Conservation (phyloP, 2,888 invertebrate genomes). For the Nebria salina region DNA sequence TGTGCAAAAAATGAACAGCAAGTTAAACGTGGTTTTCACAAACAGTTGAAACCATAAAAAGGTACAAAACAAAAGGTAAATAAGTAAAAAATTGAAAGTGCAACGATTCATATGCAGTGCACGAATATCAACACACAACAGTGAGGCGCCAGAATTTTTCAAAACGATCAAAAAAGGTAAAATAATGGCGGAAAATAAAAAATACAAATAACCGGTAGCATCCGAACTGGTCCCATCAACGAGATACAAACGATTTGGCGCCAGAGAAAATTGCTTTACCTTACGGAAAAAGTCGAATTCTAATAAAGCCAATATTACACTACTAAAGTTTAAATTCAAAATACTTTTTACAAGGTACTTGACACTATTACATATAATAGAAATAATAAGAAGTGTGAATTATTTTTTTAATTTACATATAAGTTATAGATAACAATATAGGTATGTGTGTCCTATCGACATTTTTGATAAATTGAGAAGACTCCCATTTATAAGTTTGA, state of each 20-base stretch:
- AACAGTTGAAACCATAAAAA: not conserved
- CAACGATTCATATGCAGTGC: not conserved
- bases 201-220: not conserved
- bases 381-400: too few species aligned
- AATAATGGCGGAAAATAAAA: not conserved
- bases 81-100: not conserved
- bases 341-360: too few species aligned
- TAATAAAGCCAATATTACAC: not conserved
- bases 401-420: too few species aligned
- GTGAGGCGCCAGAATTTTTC: slow-evolving; percentile 1
- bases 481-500: not conserved
- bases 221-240: not conserved
- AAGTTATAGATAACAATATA: too few species aligned
- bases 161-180: not conserved
- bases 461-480: not conserved
- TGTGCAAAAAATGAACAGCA: not conserved
- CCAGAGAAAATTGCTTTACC: not conserved
- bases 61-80: not conserved
- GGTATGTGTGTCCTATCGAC: too few species aligned
- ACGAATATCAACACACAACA: not conserved
- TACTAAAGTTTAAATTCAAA: not conserved
- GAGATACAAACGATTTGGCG: not conserved
- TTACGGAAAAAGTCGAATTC: not conserved
- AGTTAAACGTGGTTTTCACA: not conserved
- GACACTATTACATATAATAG: too few species aligned